A percentile compares a stretch with the other conserved stretches of the same genome.
Conservation (phyloP, 2,888 invertebrate species). For the Colostygia pectinataria region DNA sequence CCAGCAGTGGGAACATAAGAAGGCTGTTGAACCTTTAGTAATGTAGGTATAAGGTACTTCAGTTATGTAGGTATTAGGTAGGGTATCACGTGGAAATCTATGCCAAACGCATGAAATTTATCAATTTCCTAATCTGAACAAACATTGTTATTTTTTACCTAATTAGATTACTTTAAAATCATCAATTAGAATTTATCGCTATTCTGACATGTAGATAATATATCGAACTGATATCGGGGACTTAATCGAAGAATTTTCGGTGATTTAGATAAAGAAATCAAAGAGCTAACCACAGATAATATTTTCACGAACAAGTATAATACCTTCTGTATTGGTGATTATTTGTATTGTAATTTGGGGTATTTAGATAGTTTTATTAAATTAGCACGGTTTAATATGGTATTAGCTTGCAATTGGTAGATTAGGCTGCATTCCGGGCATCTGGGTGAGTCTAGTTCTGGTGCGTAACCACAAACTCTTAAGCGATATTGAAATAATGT, state of each 20-base stretch:
- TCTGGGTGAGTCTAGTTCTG: too few relatives aligned
- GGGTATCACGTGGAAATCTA: neutral
- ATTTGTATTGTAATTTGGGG: neutral
- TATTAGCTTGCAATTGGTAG: too few relatives aligned
- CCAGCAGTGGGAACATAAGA: too few relatives aligned
- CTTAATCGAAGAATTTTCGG: conserved; percentile 1
- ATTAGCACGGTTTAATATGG: neutral
- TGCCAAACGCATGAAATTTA: neutral
- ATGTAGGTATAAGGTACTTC: too few relatives aligned
- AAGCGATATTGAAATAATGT: too few relatives aligned
- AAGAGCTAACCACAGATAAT: neutral
- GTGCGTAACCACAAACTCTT: too few relatives aligned
- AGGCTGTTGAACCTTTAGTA: too few relatives aligned
- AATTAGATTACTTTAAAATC: conserved; percentile 8
- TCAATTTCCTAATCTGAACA: neutral
- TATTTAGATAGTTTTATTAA: neutral
- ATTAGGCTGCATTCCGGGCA: too few relatives aligned
- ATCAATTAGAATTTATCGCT: neutral
- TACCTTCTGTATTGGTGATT: conserved; percentile 1
- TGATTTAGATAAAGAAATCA: neutral
- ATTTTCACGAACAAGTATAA: neutral
- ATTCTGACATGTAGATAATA: neutral
- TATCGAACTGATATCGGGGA: neutral
- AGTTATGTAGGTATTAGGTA: too few relatives aligned
- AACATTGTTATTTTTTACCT: conserved; percentile 4